A percentile compares a stretch with the other conserved stretches of the same genome.
phyloP scores from a whole-genome alignment of 2,113 vertebrate genomes.

The Oophaga pumilio region DNA sequence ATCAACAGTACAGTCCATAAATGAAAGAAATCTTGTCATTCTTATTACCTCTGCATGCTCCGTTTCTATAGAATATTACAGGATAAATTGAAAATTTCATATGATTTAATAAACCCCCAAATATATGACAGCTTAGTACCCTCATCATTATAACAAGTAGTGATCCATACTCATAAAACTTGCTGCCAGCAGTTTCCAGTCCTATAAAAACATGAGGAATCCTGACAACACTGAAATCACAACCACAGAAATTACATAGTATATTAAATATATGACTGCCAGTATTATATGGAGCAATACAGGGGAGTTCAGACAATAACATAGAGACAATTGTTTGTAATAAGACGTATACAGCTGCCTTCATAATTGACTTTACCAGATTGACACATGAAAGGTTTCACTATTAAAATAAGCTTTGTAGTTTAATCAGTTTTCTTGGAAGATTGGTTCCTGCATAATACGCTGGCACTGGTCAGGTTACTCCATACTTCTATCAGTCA shows the following conservation, averaged over 20 bases:
- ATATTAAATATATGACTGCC: conserved; percentile 49
- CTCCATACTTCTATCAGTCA: not conserved
- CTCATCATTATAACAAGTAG: conserved; percentile 69
- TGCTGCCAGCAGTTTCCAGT: conserved; percentile 46
- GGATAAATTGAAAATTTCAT: conserved; percentile 76
- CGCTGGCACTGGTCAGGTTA: not conserved
- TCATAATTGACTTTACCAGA: conserved; percentile 38
- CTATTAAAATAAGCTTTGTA: conserved; percentile 19
- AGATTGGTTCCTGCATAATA: not conserved
- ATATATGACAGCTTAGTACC: conserved; percentile 72
- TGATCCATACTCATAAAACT: conserved; percentile 63
- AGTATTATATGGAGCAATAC: conserved; percentile 30
- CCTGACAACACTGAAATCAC: conserved; percentile 48
- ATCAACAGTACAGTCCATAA: conserved; percentile 68
- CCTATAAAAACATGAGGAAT: conserved; percentile 39
- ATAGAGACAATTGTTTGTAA: not conserved
- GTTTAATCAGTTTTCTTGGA: not conserved
- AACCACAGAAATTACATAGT: conserved; percentile 32
- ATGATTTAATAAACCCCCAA: conserved; percentile 78
- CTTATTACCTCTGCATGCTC: conserved; percentile 71
- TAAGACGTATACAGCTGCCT: conserved; percentile 25
- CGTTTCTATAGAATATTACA: conserved; percentile 72
- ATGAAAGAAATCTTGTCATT: conserved; percentile 70
- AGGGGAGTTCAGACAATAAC: conserved; percentile 26
- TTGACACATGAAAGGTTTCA: not conserved